phyloP scores from a whole-genome alignment of 2,113 vertebrate genomes.

The Hydrolagus affinis region DNA sequence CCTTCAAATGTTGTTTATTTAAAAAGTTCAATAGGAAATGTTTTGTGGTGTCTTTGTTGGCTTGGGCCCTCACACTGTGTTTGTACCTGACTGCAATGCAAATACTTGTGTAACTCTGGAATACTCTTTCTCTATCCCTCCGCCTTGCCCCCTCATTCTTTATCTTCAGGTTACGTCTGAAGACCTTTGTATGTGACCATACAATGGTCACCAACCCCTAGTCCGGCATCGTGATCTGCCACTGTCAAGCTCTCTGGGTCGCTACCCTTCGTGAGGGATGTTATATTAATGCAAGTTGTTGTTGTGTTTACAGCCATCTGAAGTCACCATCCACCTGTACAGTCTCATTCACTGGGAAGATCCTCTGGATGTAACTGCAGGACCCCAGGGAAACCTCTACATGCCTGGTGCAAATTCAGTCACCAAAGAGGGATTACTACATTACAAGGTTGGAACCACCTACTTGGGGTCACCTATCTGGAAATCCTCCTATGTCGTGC shows the following conservation, averaged over 20 bases:
- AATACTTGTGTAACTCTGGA: background rate
- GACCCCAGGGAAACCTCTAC: conserved; percentile 45
- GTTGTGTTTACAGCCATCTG: conserved; percentile 55
- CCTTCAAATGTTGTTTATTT: background rate
- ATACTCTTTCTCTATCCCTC: too few relatives aligned
- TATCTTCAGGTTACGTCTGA: too few relatives aligned
- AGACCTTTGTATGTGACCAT: too few relatives aligned
- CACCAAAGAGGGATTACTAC: conserved; percentile 77
- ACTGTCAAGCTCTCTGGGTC: too few relatives aligned
- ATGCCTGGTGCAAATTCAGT: conserved; percentile 37
- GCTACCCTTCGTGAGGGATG: too few relatives aligned
- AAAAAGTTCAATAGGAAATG: background rate
- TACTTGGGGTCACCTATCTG: conserved; percentile 91
- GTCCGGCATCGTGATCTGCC: too few relatives aligned
- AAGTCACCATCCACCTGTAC: conserved; percentile 72
- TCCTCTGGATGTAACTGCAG: conserved; percentile 67
- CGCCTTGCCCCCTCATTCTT: too few relatives aligned
- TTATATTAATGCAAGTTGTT: background rate
- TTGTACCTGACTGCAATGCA: conserved; percentile 18
- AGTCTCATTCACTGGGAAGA: conserved; percentile 95
- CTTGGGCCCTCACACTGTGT: background rate
- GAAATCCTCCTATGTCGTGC: conserved; percentile 86
- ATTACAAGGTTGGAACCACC: conserved; percentile 75
- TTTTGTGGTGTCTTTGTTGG: background rate
- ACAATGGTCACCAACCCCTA: too few relatives aligned